Evolutionary conservation across 2,888 invertebrate genomes (phyloP).

Genomic region (Meta bourneti): DNA sequence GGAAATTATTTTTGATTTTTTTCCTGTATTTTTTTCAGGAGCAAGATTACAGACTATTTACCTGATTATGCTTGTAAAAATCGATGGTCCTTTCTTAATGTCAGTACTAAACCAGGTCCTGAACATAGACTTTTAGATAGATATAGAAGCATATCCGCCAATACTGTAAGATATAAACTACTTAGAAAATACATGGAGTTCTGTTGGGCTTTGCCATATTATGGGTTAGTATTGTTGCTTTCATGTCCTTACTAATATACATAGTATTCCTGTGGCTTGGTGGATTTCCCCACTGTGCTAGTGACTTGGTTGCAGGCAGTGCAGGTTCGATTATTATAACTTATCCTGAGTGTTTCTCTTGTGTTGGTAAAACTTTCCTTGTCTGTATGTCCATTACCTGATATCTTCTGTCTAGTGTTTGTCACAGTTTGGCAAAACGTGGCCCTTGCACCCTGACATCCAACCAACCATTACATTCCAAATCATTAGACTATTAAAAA

Average conservation of each 20-base stretch:
- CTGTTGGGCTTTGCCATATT: conserved; percentile 93
- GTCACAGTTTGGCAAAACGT: too few species aligned
- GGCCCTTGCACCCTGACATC: too few species aligned
- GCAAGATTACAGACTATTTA: conserved; percentile 88
- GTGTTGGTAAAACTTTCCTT: too few species aligned
- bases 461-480: too few species aligned
- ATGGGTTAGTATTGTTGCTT: conserved; percentile 85
- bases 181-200: conserved; percentile 94
- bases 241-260: not conserved
- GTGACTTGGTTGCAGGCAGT: too few species aligned
- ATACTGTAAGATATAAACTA: conserved; percentile 90
- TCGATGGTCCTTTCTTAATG: conserved; percentile 79
- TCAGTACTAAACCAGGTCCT: conserved; percentile 88
- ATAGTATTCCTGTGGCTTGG: too few species aligned
- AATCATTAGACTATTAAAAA: too few species aligned
- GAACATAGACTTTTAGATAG: conserved; percentile 92
- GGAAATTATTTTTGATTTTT: not conserved
- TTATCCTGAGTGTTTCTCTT: too few species aligned
- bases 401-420: too few species aligned
- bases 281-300: too few species aligned
- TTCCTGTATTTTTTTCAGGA: conserved; percentile 82
- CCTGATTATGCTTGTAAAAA: conserved; percentile 88
- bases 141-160: conserved; percentile 90
- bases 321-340: too few species aligned
- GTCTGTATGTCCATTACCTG: too few species aligned